A percentile compares a stretch with the other conserved stretches of the same genome.
These are phyloP conservation scores for Hippolais icterina DNA, from an alignment of 2,113 vertebrate genomes.

Conservation along the genomic window DNA sequence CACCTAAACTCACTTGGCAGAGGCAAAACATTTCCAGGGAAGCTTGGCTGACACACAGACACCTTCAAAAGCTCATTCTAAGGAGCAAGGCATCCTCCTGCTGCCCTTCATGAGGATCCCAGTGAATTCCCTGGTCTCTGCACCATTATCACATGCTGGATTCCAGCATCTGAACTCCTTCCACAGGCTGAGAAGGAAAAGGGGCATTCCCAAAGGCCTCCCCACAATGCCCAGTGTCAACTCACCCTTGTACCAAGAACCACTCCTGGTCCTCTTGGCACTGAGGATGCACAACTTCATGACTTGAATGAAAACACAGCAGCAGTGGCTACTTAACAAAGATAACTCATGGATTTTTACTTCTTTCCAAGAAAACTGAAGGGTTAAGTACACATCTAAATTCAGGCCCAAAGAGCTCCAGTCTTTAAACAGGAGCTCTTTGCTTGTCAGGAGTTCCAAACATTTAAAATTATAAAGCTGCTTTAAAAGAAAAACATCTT, in stretches of 20 bases:
- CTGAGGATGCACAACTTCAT: background rate
- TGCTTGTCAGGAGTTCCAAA: background rate
- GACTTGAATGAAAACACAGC: background rate
- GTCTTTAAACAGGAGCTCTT: background rate
- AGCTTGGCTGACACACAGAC: background rate
- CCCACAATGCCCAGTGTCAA: background rate
- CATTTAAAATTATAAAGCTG: background rate
- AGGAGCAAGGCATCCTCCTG: background rate
- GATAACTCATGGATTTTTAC: background rate
- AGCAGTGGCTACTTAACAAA: background rate
- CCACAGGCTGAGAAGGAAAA: background rate
- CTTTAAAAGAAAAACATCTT: background rate
- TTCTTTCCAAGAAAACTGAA: background rate
- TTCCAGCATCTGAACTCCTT: background rate
- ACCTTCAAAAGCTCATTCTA: background rate
- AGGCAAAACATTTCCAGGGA: background rate
- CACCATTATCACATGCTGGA: rapidly evolving
- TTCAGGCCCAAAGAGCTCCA: background rate
- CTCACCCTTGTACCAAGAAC: background rate
- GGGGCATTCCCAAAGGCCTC: background rate
- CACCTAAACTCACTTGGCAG: background rate
- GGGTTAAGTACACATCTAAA: background rate
- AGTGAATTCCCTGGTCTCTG: background rate
- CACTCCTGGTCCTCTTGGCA: background rate
- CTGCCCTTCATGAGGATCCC: background rate